phyloP scores from a whole-genome alignment of 2,888 invertebrate genomes.

The Willowsia nigromaculata region DNA sequence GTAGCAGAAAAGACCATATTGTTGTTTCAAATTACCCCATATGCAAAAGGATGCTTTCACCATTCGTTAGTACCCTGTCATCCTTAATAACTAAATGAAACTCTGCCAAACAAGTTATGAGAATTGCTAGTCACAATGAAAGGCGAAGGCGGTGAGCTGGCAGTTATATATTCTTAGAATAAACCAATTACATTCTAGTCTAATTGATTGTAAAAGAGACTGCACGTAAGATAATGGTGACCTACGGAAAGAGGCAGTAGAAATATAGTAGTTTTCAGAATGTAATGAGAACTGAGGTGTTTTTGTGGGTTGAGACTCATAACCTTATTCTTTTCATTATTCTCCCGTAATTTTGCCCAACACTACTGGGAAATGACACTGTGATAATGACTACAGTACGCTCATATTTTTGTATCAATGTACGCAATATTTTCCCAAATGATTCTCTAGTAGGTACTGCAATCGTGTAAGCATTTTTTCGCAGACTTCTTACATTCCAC shows the following conservation, averaged over 20 bases:
- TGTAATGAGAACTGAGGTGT: neutral
- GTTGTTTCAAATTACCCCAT: neutral
- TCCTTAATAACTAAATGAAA: neutral
- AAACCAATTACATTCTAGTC: constrained; percentile 11
- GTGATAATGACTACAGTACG: too few species aligned
- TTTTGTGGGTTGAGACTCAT: too few species aligned
- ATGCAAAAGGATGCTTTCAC: neutral
- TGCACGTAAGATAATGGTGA: too few species aligned
- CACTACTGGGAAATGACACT: too few species aligned
- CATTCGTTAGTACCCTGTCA: neutral
- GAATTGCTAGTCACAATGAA: neutral
- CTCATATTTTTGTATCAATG: too few species aligned
- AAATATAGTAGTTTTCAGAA: neutral
- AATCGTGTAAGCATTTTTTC: too few species aligned
- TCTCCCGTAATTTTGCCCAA: too few species aligned
- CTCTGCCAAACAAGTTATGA: neutral
- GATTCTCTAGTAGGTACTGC: too few species aligned
- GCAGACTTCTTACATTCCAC: too few species aligned
- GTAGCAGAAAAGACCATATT: neutral
- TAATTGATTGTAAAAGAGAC: neutral
- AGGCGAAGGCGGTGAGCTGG: too few species aligned
- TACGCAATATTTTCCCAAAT: too few species aligned
- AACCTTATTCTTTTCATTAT: too few species aligned
- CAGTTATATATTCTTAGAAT: neutral
- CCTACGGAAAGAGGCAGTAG: neutral